Evolutionary conservation across 2,797 vertebrate genomes (phyloP), one percentile per base, ranked within the genome.

Genomic region (Margarornis squamiger): DNA sequence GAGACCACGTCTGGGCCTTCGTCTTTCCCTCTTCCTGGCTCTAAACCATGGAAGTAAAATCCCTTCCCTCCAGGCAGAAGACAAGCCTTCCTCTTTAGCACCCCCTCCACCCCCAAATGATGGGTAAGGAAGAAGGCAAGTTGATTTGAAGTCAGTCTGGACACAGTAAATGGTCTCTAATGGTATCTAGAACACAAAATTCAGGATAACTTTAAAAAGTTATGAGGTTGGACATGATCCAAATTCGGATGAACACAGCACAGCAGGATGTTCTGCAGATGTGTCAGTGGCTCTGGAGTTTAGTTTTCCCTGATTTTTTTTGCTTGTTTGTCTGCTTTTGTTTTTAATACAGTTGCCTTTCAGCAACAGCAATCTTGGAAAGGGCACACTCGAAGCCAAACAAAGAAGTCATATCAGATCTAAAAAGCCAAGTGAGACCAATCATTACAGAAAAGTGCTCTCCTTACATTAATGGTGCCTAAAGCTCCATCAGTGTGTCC

Each of bases 21-120:
- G 13, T 83, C 84, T 87, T 62, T 92, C 48, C 55, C 74, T 91
- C 89, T 80, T 92, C 77, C 89, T 88, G 78, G 67, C 84, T 93
- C 86, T 86, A 52, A 89, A 70, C 9, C 75, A 62, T 0, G 68
- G 87, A 68, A 89, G 77, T 51, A 41, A 86, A 92, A 59, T 12
- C n/a, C 72, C n/a, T 81, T 78, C 30, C 55, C 72, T 30, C 41
- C 74, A 70, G 0, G 4, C 67, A 66, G 63, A 61, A 58, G 51
- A 68, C 30, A 1, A 93, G 38, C 62, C 15, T 79, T 54, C 41
- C 76, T 80, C 49, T 43, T 81, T 5, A 90, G 30, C 81, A 75
- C 14, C 34, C 66, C 34, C 66, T 26, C 4, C 12, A 7, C 23
- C n/a, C 49, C 48, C 30, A 39, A 23, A 76, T 3, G 24, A 26